Base-by-base conservation (phyloP, 2,797 vertebrate genomes). In the Mormyrops boulengeri region DNA sequence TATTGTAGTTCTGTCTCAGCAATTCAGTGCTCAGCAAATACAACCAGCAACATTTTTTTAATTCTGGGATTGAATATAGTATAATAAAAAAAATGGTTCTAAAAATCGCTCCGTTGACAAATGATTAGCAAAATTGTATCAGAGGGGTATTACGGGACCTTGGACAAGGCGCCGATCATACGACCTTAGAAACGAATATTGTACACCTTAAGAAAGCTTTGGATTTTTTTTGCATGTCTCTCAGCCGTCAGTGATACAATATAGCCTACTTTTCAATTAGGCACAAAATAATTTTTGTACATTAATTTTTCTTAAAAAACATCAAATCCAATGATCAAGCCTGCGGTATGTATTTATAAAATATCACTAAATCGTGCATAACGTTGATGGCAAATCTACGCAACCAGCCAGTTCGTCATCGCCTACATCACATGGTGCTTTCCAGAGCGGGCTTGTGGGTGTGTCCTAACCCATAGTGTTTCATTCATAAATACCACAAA, bases 401-500 rank as follows among this genome's bases (percentile, higher is more conserved):
- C 34, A 57, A 84, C 88, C 22, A 52, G 44, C 50, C 44, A 26
- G 80, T 85, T n/a, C 77, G 77, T 85, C 88, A 55, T 87, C 62
- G 8, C 17, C 34, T 34, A 4, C 11, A 41, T 93, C 92, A 94
- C 92, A 91, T 92, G 92, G 89, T 89, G 73, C 88, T 88, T 86
- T 89, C 89, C 85, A 89, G 73, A 87, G 87, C 90, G 82, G 69
- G 73, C 89, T 60, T 69, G 94, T 94, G 93, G 94, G 94, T 90
- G 94, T 93, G 93, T 89, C 92, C 89, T 90, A 88, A 62, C 41
- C 49, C 88, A 55, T 85, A 89, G 88, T 69, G 90, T 92, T 95
- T 94, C 95, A 96, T 96, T 96, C 96, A 96, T 96, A 96, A 96
- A 94, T 96, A 93, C 93, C 92, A 87, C 89, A 91, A 82, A 89